phyloP scores from a whole-genome alignment of 2,888 invertebrate genomes.

The Ephialtes manifestator region DNA sequence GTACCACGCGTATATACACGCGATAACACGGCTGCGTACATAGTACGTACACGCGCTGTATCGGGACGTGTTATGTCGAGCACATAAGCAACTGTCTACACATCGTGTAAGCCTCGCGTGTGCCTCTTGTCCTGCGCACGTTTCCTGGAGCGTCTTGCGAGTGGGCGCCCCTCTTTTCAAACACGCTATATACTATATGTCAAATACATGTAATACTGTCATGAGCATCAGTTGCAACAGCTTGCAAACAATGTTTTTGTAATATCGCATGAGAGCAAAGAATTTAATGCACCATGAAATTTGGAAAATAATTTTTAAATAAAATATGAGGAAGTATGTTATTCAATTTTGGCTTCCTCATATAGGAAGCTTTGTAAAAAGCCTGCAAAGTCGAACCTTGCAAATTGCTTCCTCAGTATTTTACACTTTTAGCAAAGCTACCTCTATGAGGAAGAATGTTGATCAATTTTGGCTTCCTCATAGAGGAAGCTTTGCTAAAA shows the following conservation, averaged over 20 bases:
- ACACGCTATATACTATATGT: slow-evolving; percentile 6
- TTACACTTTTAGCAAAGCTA: no score
- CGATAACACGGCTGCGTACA: slow-evolving; percentile 63
- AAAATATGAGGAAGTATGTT: no score
- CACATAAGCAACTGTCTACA: slow-evolving; percentile 38
- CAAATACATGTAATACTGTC: slow-evolving; percentile 16
- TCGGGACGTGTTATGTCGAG: slow-evolving; percentile 41
- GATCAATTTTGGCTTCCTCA: no score
- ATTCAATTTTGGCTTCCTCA: no score
- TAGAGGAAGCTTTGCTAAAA: no score
- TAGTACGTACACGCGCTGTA: slow-evolving; percentile 42
- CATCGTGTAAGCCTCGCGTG: slow-evolving; percentile 49
- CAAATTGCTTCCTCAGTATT: no score
- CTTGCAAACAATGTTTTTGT: slow-evolving; percentile 36
- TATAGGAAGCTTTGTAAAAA: no score
- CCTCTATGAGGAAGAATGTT: no score
- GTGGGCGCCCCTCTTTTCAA: slow-evolving; percentile 51
- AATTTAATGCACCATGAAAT: not conserved
- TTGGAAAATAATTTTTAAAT: no score
- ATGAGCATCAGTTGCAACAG: slow-evolving; percentile 5
- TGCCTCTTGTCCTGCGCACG: slow-evolving; percentile 36
- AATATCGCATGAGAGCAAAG: not conserved
- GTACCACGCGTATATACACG: slow-evolving; percentile 50
- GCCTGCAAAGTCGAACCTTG: no score
- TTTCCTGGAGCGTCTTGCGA: slow-evolving; percentile 50